Evolutionary conservation across 2,113 vertebrate genomes (phyloP), one percentile per base, ranked within the genome.

Genomic region (Thinocorus orbignyianus): DNA sequence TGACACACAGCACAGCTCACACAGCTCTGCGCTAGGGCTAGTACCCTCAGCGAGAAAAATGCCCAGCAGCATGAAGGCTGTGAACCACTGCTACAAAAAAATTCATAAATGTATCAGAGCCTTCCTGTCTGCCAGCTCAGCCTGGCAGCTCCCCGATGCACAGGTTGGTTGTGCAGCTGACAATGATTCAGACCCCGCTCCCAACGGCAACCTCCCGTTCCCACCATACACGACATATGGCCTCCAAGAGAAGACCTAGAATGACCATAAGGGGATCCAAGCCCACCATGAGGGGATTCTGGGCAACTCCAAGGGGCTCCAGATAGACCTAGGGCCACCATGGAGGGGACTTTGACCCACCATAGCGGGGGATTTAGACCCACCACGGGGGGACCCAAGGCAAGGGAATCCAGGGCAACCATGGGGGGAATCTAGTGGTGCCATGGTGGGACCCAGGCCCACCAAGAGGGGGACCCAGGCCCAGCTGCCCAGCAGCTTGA

Each of bases 1-100:
- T 4, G 35, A 15, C 1, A 2, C 64, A 8, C 19, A 31, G 25
- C 60, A 46, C 0, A 0, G 65, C 81, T 80, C 13, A 1, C 48
- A 25, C 64, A 18, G 81, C 41, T 17, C 9, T 3, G 46, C 9
- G 5, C 58, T 19, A 41, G 22, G 28, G 49, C 65, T 39, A 61
- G 31, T 11, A 62, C 13, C 44, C 62, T 35, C 1, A 4, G 48
- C 51, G 39, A 74, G 51, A 58, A 57, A 68, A 42, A 79, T 35
- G 81, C 65, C 48, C 49, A 22, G 33, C 73, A 60, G 49, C 76
- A 77, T 3, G 3, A 57, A 73, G 91, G 57, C 55, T 72, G 70
- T 15, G 84, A 86, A 78, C 5, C 51, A 89, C 13, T 6, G 4
- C 23, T 33, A 68, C n/a, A n/a, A 11, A 73, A 78, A 81, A 74